Percentiles rank a stretch among this genome's conserved stretches.
Conservation (phyloP, 2,888 invertebrate genomes). For the Drepana falcataria region DNA sequence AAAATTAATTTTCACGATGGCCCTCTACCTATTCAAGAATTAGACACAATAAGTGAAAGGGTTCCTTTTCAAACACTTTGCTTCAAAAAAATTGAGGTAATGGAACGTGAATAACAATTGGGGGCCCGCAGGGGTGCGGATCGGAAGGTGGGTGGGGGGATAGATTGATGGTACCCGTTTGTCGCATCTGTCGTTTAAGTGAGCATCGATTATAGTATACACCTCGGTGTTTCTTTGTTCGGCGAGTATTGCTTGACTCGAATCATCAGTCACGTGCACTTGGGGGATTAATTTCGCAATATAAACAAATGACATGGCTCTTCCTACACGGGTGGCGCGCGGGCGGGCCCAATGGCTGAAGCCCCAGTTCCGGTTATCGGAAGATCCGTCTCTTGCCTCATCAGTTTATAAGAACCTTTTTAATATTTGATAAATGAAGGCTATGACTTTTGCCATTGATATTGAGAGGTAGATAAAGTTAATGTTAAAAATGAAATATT, state of each 20-base stretch:
- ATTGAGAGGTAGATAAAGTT: conserved; percentile 11
- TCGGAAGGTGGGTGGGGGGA: conserved; percentile 37
- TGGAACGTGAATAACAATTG: conserved; percentile 78
- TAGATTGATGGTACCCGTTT: conserved; percentile 76
- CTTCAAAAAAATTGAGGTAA: conserved; percentile 76
- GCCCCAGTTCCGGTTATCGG: conserved; percentile 36
- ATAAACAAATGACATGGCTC: conserved; percentile 66
- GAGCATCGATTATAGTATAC: conserved; percentile 74
- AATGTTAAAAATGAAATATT: background rate
- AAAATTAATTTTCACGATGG: conserved; percentile 38
- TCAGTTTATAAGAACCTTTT: conserved; percentile 42
- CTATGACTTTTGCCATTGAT: conserved; percentile 28
- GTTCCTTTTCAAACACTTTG: conserved; percentile 69
- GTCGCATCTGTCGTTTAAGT: conserved; percentile 77
- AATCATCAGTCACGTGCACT: conserved; percentile 54
- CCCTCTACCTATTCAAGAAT: conserved; percentile 59
- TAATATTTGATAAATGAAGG: conserved; percentile 44
- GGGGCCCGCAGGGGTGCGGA: conserved; percentile 42
- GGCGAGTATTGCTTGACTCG: conserved; percentile 60
- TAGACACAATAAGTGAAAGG: conserved; percentile 74
- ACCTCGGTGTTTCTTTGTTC: conserved; percentile 71
- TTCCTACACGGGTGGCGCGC: conserved; percentile 32
- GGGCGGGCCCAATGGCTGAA: conserved; percentile 36
- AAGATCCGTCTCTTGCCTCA: conserved; percentile 33
- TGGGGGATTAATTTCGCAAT: conserved; percentile 61